Base-by-base conservation (phyloP, 1,140 invertebrate species). In the Chrysoperla carnea region DNA sequence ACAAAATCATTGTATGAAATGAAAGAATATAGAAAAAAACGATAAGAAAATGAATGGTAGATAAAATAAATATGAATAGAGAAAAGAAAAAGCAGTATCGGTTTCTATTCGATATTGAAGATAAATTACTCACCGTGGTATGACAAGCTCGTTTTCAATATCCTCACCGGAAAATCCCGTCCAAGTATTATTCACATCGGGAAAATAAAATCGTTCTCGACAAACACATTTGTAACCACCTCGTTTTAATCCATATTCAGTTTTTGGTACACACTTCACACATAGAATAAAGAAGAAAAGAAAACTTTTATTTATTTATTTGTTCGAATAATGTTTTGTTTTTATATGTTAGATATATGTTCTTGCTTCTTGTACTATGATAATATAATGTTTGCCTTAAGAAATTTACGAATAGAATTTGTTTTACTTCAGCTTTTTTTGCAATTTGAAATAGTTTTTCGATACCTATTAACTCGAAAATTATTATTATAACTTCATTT, bases 141-240 rank as follows among this genome's bases (percentile, higher is more conserved):
- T 61, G 41, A 61, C 56, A 46, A 57, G 51, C 17, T 56, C 60
- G 7, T 50, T 51, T 48, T 66, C 65, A 13, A 68, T 54, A 29
- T 64, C 55, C 46, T 64, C 58, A 15, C 63, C 63, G 9, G 51
- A 49, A 50, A 68, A 65, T 11, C 61, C 66, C 43, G 56, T 59
- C 42, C 64, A 55, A 28, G 58, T 60, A 6, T 56, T 47, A 47
- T 67, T 65, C 12, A 52, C 49, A 31, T 49, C 49, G 7, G 59
- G 60, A 49, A 63, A 49, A 48, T 64, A 70, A 40, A 52, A 69
- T 36, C 67, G 67, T 9, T 60, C 56, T 11, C 52, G 54, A 48
- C 68, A 70, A 9, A 62, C 42, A 43, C 68, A 70, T 15, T 58
- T 60, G 48, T 70, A 70, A 29, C 52, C 49, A 7, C 50, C 54